Evolutionary conservation across 2,113 vertebrate genomes (phyloP).

Genomic region (Nothobranchius kuhntae): DNA sequence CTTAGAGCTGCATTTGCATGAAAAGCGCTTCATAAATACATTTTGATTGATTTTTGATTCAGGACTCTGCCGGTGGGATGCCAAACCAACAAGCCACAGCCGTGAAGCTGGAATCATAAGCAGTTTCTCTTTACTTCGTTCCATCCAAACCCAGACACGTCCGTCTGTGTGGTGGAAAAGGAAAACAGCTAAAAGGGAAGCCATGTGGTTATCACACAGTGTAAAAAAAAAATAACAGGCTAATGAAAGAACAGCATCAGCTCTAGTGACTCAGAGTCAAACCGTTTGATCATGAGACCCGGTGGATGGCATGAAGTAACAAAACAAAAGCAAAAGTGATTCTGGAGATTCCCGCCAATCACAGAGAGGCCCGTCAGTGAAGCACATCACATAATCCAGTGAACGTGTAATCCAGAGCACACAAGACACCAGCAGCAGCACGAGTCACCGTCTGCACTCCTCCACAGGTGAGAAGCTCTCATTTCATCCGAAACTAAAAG

Average conservation of each 20-base stretch:
- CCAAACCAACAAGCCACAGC: neutral
- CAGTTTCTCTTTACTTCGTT: no score
- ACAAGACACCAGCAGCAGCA: neutral
- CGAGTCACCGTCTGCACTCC: neutral
- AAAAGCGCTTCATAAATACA: no score
- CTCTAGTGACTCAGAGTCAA: neutral
- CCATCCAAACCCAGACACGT: no score
- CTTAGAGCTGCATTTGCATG: no score
- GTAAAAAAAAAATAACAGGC: neutral
- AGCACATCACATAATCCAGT: neutral
- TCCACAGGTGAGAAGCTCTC: neutral
- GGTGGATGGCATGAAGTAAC: accelerated
- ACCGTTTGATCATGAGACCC: neutral
- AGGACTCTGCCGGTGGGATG: neutral
- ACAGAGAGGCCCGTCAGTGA: neutral
- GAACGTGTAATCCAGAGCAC: no score
- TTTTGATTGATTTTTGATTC: no score
- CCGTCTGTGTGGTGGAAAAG: neutral
- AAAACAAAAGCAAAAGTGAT: conserved; percentile 12
- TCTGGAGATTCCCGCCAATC: no score
- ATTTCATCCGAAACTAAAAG: no score
- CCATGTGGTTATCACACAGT: neutral
- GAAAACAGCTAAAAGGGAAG: no score
- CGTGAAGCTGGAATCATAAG: neutral
- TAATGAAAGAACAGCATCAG: neutral